Evolutionary conservation across 2,797 vertebrate genomes (phyloP).

Genomic region (Arremon aurantiirostris): DNA sequence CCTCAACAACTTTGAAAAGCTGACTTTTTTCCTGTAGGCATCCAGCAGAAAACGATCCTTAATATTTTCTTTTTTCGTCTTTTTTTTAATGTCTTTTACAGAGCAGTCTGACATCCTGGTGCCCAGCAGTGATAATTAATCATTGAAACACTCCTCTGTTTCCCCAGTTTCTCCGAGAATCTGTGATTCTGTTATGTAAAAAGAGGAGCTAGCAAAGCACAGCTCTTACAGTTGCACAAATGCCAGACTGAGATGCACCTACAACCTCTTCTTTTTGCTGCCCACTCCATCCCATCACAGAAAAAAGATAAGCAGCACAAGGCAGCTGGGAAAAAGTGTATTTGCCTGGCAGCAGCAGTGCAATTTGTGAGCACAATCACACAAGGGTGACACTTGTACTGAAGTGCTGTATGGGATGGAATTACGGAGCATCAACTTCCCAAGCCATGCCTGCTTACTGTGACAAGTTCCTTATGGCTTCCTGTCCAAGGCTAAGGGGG

Average conservation of each 20-base stretch:
- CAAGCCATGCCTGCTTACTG: background rate
- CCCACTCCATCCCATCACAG: fast-evolving
- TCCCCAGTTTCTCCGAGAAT: background rate
- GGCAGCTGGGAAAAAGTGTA: background rate
- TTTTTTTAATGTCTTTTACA: background rate
- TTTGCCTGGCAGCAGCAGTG: background rate
- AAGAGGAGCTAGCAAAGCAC: background rate
- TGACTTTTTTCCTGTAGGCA: background rate
- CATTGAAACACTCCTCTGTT: background rate
- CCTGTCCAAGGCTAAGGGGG: background rate
- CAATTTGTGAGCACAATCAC: background rate
- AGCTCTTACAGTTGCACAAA: background rate
- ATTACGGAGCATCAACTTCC: background rate
- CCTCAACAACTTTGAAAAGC: background rate
- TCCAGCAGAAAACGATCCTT: background rate
- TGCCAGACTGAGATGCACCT: background rate
- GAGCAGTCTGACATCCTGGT: background rate
- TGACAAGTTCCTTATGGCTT: background rate
- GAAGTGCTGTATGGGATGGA: background rate
- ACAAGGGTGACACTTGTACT: background rate
- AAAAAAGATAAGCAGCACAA: background rate
- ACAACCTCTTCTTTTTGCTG: background rate
- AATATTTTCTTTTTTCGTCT: background rate
- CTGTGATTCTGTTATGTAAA: background rate
- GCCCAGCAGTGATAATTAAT: conserved; percentile 13